Conservation (phyloP, 2,113 vertebrate species). For the Oncorhynchus gorbuscha region DNA sequence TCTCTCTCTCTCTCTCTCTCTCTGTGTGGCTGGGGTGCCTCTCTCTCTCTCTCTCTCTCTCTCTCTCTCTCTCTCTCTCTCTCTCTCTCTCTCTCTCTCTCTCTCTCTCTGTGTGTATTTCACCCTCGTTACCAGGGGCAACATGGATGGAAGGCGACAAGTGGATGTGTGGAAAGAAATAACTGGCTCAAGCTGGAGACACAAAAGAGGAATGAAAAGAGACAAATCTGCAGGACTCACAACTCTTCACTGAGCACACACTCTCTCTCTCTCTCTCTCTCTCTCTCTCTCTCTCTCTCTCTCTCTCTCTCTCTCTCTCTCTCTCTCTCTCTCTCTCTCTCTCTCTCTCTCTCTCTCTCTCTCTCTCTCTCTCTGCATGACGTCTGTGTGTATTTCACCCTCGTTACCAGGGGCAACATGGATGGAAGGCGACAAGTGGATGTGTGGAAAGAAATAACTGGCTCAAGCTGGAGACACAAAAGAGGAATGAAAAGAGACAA, state of each 20-base stretch:
- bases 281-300: no score
- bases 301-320: no score
- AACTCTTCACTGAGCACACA: not conserved
- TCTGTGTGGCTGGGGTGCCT: no score
- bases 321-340: no score
- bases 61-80: constrained; percentile 5
- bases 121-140: constrained; percentile 74
- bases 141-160: constrained; percentile 67
- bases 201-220: constrained; percentile 56
- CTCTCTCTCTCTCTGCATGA: constrained; percentile 32
- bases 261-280: not conserved
- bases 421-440: constrained; percentile 64
- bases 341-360: no score
- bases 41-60: constrained; percentile 9
- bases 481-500: constrained; percentile 44
- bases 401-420: constrained; percentile 77
- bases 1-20: not conserved
- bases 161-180: constrained; percentile 51
- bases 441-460: constrained; percentile 46
- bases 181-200: constrained; percentile 50
- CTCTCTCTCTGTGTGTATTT: constrained; percentile 52
- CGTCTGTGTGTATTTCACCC: constrained; percentile 60
- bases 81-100: not conserved
- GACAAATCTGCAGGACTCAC: constrained; percentile 26
- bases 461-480: constrained; percentile 56